A percentile compares a stretch with the other conserved stretches of the same genome.
Conservation (phyloP, 2,888 invertebrate species). For the Steinernema carpocapsae region DNA sequence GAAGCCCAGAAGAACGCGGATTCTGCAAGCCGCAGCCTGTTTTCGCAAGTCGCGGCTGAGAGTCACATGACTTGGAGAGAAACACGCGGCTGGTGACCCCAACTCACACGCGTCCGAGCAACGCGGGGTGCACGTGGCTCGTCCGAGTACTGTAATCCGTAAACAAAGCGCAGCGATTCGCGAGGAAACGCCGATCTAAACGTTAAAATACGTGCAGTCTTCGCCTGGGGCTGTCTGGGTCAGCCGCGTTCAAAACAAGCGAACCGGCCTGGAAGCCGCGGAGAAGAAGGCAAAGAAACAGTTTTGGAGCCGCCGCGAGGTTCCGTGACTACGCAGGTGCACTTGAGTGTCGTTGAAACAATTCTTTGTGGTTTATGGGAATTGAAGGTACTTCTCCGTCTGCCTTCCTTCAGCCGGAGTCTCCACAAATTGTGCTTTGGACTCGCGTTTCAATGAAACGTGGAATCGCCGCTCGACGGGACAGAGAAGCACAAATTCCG, state of each 20-base stretch:
- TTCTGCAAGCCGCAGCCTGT: too few species aligned
- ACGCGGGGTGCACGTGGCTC: neutral
- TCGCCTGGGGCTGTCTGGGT: neutral
- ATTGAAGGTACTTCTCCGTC: neutral
- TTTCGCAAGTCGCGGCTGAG: too few species aligned
- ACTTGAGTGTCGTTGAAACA: neutral
- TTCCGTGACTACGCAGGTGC: neutral
- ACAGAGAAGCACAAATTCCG: neutral
- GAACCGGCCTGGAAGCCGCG: too few species aligned
- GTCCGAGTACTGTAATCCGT: neutral
- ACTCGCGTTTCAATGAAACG: neutral
- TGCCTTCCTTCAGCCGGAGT: neutral
- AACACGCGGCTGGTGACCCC: neutral
- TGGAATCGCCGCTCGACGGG: neutral
- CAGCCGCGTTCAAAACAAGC: neutral
- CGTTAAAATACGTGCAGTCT: neutral
- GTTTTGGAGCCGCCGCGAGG: neutral
- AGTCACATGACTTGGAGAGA: neutral
- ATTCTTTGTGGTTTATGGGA: neutral
- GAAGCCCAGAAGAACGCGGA: too few species aligned
- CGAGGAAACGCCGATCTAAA: too few species aligned
- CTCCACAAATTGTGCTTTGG: too few species aligned
- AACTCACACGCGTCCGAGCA: too few species aligned
- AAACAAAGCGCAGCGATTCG: neutral
- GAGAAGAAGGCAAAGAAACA: neutral